These are phyloP conservation scores for Myrmecophaga tridactyla DNA, from an alignment of 2,113 vertebrate genomes.

Conservation along the genomic window DNA sequence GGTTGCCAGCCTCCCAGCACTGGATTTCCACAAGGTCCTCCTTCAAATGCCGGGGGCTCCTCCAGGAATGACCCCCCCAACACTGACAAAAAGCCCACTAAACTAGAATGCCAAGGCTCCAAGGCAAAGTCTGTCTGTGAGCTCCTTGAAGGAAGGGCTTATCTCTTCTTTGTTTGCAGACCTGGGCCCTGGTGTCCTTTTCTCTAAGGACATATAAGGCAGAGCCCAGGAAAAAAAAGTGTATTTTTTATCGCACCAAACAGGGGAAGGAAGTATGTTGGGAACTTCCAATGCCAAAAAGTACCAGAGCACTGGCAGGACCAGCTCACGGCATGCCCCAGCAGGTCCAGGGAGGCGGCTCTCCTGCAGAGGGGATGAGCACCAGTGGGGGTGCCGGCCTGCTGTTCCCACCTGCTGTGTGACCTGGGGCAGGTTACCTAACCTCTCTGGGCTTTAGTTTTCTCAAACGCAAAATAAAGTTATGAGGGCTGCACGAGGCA, in stretches of 20 bases:
- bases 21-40: background rate
- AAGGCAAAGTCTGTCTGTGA: background rate
- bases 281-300: background rate
- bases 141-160: background rate
- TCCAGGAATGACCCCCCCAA: background rate
- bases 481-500: fast-evolving
- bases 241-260: too few species aligned
- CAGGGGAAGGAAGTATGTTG: fast-evolving
- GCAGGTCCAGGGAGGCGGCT: fast-evolving
- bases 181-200: fast-evolving
- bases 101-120: fast-evolving
- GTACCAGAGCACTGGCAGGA: fast-evolving
- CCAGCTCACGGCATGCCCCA: background rate
- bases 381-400: too few species aligned
- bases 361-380: background rate
- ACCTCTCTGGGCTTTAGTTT: background rate
- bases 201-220: background rate
- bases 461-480: background rate
- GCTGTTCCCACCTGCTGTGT: background rate
- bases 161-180: fast-evolving
- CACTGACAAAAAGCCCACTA: fast-evolving
- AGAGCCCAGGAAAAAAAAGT: background rate
- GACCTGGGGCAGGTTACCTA: background rate
- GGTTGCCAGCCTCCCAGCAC: background rate
- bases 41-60: background rate